Evolutionary conservation across 2,113 vertebrate species (phyloP), one percentile per base, ranked within the genome.

Genomic region (Tenebrosternarchus preto): DNA sequence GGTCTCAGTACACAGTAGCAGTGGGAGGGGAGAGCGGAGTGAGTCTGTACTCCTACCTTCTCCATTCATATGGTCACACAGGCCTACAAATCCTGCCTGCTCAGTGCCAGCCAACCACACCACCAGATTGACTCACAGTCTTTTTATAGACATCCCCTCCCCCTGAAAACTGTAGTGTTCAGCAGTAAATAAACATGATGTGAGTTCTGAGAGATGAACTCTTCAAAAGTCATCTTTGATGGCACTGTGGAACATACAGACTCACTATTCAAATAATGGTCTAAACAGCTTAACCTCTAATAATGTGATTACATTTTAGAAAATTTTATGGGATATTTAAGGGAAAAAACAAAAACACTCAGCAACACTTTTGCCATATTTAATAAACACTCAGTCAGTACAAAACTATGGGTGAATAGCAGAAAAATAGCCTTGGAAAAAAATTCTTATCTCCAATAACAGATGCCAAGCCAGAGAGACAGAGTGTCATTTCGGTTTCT

Each of bases 381-480:
- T 12, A 50, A 50, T 12, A 50, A 61, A 50, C n/a, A 72, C 31
- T 22, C 55, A 15, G 8, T 7, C 12, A 64, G 31, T 15, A 71
- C 53, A 56, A 53, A 39, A 22, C 33, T 4, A 60, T 4, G 20
- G 22, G 3, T 50, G 17, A 19, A 76, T n/a, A 33, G 43, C 70
- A 66, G 16, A 46, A 81, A 83, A 83, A 80, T 80, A 85, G 85
- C 84, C 90, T 87, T 59, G 25, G 70, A 77, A 84, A 88, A 78
- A 73, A 82, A 2, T 12, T 15, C 73, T 86, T 79, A 71, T 85
- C 80, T 90, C 87, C 81, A 85, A 85, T 82, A 85, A 84, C 85
- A 89, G 88, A 88, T 84, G 85, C 83, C 87, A 84, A 91, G 80
- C 64, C 75, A 87, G 76, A 88, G 83, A 88, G 87, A 90, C 89